Percentiles rank a stretch among this genome's conserved stretches.
Conservation (phyloP, 2,113 vertebrate species). For the Gobiocypris rarus region DNA sequence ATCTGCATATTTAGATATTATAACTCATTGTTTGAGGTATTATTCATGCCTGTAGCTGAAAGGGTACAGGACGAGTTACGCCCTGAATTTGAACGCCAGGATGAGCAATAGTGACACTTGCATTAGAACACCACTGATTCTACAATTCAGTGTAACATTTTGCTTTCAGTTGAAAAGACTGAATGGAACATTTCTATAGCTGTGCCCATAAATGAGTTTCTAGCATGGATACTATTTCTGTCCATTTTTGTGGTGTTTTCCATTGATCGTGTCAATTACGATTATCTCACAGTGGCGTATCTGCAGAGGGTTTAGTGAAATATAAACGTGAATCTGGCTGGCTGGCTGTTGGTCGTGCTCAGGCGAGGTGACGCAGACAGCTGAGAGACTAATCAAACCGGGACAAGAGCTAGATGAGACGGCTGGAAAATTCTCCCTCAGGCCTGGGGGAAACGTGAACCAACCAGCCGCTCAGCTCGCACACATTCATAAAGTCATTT, state of each 20-base stretch:
- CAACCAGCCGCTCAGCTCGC: not conserved
- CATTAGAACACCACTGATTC: not conserved
- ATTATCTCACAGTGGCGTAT: slow-evolving; percentile 5
- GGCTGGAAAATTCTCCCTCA: slow-evolving; percentile 12
- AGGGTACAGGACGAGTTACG: not conserved
- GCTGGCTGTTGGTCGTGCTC: slow-evolving; percentile 9
- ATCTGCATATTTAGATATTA: too few species aligned
- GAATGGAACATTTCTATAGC: not conserved
- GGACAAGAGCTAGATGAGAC: not conserved
- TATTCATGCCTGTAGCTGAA: not conserved
- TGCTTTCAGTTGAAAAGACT: not conserved
- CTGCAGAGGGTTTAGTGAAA: slow-evolving; percentile 9
- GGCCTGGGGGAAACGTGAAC: not conserved
- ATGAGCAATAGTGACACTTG: not conserved
- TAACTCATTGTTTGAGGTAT: not conserved
- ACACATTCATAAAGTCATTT: slow-evolving; percentile 23
- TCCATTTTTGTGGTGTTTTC: not conserved
- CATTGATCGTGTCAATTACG: not conserved
- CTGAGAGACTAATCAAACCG: not conserved
- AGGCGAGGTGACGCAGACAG: slow-evolving; percentile 11
- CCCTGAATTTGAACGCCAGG: not conserved
- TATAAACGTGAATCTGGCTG: not conserved
- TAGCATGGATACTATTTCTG: not conserved
- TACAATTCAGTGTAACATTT: not conserved
- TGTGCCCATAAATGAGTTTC: not conserved